Evolutionary conservation across 2,797 vertebrate genomes (phyloP), one percentile per base, ranked within the genome.

Genomic region (Protonibea diacanthus): DNA sequence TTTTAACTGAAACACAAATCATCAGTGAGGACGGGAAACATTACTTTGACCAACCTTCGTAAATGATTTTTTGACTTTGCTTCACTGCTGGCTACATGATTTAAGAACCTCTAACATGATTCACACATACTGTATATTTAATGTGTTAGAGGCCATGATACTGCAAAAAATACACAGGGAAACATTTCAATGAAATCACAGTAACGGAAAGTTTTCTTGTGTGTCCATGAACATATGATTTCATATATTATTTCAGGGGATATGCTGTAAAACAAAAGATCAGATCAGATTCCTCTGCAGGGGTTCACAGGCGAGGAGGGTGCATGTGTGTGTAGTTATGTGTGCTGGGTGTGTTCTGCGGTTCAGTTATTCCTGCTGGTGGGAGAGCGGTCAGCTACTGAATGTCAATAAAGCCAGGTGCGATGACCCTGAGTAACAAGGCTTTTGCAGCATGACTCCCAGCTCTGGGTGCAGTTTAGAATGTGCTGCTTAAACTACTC

Each of bases 281-380:
- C 18, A 59, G 58, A 61, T 56, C 27, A 65, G 62, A 23, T 67
- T 69, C 59, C 69, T 76, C 57, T 49, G 51, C 48, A 73, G 65
- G 71, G 48, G 51, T 71, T 71, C 56, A 13, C 52, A 64, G 11
- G 33, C 33, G 33, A 38, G 44, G 47, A 57, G 75, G 59, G 57
- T 55, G 59, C 51, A 14, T 40, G 21, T 29, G 18, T 45, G 52
- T 56, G 20, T 14, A 49, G 38, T 48, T 80, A 33, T 70, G 11
- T 70, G 53, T 1, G 0, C 52, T 72, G 80, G 83, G 81, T 78
- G 81, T 88, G 84, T 80, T 79, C 60, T 44, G 29, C 56, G 67
- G 55, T 59, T 72, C 62, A 60, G 59, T 64, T 76, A 59, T 57
- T 79, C 56, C 74, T 85, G 80, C 68, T 78, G 64, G 65, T 61